Evolutionary conservation across 1,140 invertebrate species (phyloP), one percentile per base, ranked within the genome.

Genomic region (Scylla paramamosain): DNA sequence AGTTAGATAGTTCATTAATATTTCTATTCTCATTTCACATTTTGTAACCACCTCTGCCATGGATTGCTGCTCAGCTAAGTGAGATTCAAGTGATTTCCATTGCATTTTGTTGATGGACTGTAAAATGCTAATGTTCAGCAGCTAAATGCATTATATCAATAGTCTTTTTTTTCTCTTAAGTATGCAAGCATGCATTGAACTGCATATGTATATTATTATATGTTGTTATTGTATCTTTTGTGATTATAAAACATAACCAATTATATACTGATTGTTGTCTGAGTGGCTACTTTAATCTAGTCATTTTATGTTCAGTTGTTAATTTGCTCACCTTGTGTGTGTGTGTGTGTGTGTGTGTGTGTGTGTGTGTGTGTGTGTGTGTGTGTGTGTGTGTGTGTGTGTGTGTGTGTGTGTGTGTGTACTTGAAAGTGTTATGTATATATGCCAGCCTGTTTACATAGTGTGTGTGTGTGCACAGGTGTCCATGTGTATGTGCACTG

Each of bases 171-270:
- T 77, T 77, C 6, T 77, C 3, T 25, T 12, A n/a, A 77, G 25
- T 77, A n/a, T 77, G 25, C n/a, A n/a, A 25, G 25, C 25, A 77
- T 25, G 20, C 52, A 59, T 12, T 59, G 0, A 59, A 8, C 52
- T 14, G 52, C 52, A 59, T 59, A 59, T 59, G 16, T 14, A 8
- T 8, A 59, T 77, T 8, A 59, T 77, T 77, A 7, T 77, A n/a
- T 77, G n/a, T 77, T 77, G 67, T 77, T 77, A n/a, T 77, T 77
- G 67, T n/a, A 77, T 77, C 20, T n/a, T 77, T n/a, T 77, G n/a
- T 20, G 67, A 77, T 77, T n/a, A n/a, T n/a, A 25, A 77, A n/a
- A n/a, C 67, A 20, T 77, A 77, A 77, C 67, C 67, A 25, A 25
- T 77, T 0, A 77, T 77, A 77, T 3, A n/a, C 20, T n/a, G 67